Conservation (phyloP, 2,888 invertebrate species). For the Tinea trinotella region DNA sequence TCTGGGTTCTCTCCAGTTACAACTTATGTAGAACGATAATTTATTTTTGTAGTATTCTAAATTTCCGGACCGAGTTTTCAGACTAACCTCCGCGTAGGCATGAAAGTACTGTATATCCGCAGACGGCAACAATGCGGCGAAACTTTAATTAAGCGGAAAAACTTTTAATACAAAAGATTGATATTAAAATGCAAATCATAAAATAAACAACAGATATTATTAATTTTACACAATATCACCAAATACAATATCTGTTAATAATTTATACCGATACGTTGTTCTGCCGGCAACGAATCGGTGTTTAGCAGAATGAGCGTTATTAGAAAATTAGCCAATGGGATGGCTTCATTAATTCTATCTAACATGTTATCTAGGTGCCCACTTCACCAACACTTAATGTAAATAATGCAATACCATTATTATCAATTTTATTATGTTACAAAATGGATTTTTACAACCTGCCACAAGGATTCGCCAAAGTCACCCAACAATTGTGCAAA, state of each 20-base stretch:
- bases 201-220: not conserved
- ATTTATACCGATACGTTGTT: not conserved
- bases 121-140: too few species aligned
- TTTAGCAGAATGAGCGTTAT: not conserved
- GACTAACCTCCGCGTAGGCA: too few species aligned
- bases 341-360: slow-evolving; percentile 31
- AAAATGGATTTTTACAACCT: slow-evolving; percentile 41
- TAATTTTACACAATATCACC: slow-evolving; percentile 1
- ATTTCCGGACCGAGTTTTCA: too few species aligned
- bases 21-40: too few species aligned
- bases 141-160: too few species aligned
- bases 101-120: too few species aligned
- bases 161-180: too few species aligned
- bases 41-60: too few species aligned
- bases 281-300: not conserved
- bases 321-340: slow-evolving; percentile 12
- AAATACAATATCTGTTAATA: not conserved
- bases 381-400: slow-evolving; percentile 59
- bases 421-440: slow-evolving; percentile 57
- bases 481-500: slow-evolving; percentile 58
- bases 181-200: not conserved
- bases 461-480: slow-evolving; percentile 29
- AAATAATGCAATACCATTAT: slow-evolving; percentile 59
- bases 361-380: slow-evolving; percentile 52
- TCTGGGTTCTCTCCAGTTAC: too few species aligned